Evolutionary conservation across 23 tunicate species (phyloP).

Genomic region (Clavelina lepadiformis): DNA sequence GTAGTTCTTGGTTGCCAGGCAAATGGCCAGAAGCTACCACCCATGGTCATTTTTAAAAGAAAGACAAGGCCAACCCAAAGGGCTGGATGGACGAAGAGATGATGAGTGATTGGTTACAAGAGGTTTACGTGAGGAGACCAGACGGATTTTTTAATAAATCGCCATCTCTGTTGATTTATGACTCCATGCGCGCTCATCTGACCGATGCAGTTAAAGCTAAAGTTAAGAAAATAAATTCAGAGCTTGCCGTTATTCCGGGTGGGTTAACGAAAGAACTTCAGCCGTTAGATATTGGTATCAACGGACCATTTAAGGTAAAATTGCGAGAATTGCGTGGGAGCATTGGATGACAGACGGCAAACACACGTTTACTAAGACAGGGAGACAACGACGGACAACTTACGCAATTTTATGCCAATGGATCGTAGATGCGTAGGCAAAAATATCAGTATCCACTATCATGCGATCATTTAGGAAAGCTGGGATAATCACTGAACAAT

Average conservation of each 20-base stretch:
- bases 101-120: conserved; percentile 11
- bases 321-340: conserved; percentile 14
- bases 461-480: conserved; percentile 7
- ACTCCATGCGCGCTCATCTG: neutral
- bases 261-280: conserved; percentile 12
- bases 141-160: conserved; percentile 1
- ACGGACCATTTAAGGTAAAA: conserved; percentile 4
- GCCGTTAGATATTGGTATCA: conserved; percentile 16
- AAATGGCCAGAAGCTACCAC: neutral
- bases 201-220: neutral
- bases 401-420: neutral
- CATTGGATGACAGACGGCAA: conserved; percentile 5
- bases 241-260: conserved; percentile 9
- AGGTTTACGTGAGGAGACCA: conserved; percentile 3
- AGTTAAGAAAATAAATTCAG: conserved; percentile 7
- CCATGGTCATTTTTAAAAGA: conserved; percentile 1
- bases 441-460: conserved; percentile 9
- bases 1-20: no score
- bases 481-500: conserved; percentile 3
- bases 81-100: conserved; percentile 11
- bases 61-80: conserved; percentile 5
- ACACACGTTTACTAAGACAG: conserved; percentile 11
- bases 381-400: neutral
- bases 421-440: conserved; percentile 9
- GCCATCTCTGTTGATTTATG: neutral